Evolutionary conservation across 35 echinoderm and acorn worm genomes (phyloP).

Genomic region (Patiria miniata): DNA sequence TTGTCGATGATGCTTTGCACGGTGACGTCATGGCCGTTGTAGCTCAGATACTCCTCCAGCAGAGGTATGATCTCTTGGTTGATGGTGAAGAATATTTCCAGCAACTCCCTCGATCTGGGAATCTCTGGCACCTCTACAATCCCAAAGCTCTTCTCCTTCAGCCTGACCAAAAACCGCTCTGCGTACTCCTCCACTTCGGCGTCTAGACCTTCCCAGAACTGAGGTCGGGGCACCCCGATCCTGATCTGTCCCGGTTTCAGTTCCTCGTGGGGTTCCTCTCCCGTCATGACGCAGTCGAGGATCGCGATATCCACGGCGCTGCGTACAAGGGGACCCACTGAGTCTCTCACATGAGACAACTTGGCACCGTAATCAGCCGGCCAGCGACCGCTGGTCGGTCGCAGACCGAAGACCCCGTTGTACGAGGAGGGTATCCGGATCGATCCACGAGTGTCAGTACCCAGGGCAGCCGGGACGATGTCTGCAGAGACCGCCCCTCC

Average conservation of each 20-base stretch:
- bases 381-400: background rate
- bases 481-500: background rate
- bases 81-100: background rate
- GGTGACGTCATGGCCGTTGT: background rate
- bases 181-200: background rate
- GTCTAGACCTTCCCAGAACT: background rate
- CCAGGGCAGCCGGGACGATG: slow-evolving; percentile 4
- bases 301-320: slow-evolving; percentile 3
- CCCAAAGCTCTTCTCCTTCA: background rate
- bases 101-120: background rate
- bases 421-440: background rate
- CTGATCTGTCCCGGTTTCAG: background rate
- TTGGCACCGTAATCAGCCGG: slow-evolving; percentile 13
- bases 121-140: background rate
- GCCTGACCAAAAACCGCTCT: background rate
- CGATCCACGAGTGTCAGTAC: background rate
- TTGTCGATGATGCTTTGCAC: background rate
- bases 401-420: background rate
- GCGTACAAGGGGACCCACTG: background rate
- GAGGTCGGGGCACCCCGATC: background rate
- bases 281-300: background rate
- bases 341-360: background rate
- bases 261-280: background rate
- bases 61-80: background rate
- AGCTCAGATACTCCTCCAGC: background rate